A percentile compares a stretch with the other conserved stretches of the same genome.
Conservation (phyloP, 2,113 vertebrate genomes). For the Hiodon tergisus region DNA sequence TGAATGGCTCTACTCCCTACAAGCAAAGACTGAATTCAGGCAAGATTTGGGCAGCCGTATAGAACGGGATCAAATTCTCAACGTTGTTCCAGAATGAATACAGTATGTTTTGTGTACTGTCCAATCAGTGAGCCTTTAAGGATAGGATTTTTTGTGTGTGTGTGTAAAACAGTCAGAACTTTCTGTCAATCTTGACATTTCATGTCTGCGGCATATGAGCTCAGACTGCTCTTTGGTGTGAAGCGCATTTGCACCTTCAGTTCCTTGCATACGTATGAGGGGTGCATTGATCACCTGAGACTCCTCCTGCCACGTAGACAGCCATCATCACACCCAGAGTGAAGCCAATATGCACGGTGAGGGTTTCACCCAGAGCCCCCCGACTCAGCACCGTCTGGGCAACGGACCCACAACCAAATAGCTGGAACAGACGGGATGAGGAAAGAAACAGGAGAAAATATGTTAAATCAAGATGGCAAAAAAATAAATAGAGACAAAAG, state of each 20-base stretch:
- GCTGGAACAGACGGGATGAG: slow-evolving; percentile 58
- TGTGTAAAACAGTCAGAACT: no score
- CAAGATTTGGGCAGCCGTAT: neutral
- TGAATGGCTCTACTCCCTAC: neutral
- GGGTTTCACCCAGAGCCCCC: slow-evolving; percentile 63
- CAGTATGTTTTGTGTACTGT: neutral
- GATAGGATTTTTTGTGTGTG: neutral
- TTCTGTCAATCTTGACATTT: no score
- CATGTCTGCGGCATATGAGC: no score
- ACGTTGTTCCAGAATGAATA: no score
- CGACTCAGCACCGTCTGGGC: slow-evolving; percentile 83
- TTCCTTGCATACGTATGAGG: neutral
- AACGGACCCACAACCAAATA: slow-evolving; percentile 84
- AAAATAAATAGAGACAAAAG: slow-evolving; percentile 27
- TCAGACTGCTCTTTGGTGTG: no score
- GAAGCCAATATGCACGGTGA: slow-evolving; percentile 77
- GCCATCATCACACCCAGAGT: slow-evolving; percentile 80
- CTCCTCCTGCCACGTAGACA: slow-evolving; percentile 77
- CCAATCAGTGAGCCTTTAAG: neutral
- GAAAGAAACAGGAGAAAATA: slow-evolving; percentile 31
- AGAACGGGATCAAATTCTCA: neutral
- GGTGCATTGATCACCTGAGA: slow-evolving; percentile 75
- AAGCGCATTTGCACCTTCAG: no score
- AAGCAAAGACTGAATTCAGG: neutral
- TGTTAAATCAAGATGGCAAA: slow-evolving; percentile 1